These are phyloP conservation scores for Tamias sibiricus DNA, from an alignment of 2,113 vertebrate genomes.

Conservation along the genomic window DNA sequence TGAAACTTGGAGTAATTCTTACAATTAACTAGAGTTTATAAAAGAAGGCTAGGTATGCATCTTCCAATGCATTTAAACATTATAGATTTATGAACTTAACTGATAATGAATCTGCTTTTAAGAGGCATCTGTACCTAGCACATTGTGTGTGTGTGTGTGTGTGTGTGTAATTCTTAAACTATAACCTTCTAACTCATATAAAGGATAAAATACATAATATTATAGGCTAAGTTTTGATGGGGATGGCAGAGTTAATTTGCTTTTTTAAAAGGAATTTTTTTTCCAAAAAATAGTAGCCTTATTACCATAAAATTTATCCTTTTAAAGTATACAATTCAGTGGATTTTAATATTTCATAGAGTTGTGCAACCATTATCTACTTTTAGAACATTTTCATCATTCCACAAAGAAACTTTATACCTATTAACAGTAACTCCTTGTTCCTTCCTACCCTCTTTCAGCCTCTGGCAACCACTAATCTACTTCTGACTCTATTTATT, in stretches of 20 bases:
- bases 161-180: background rate
- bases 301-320: slow-evolving; percentile 13
- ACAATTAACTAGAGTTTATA: background rate
- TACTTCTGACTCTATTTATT: background rate
- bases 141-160: background rate
- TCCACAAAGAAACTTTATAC: background rate
- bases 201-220: background rate
- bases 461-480: background rate
- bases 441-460: background rate
- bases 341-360: slow-evolving; percentile 43
- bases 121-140: background rate
- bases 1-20: background rate
- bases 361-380: background rate
- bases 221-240: slow-evolving; percentile 31
- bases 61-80: slow-evolving; percentile 27
- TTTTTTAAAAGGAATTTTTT: slow-evolving; percentile 31
- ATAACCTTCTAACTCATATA: background rate
- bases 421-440: background rate
- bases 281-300: background rate
- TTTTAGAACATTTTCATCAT: slow-evolving; percentile 43
- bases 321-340: slow-evolving; percentile 30
- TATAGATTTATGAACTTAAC: background rate
- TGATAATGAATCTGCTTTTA: background rate
- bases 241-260: slow-evolving; percentile 13
- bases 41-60: background rate